Evolutionary conservation across 2,113 vertebrate genomes (phyloP), one percentile per base, ranked within the genome.

Genomic region (Ceyx melanurus): DNA sequence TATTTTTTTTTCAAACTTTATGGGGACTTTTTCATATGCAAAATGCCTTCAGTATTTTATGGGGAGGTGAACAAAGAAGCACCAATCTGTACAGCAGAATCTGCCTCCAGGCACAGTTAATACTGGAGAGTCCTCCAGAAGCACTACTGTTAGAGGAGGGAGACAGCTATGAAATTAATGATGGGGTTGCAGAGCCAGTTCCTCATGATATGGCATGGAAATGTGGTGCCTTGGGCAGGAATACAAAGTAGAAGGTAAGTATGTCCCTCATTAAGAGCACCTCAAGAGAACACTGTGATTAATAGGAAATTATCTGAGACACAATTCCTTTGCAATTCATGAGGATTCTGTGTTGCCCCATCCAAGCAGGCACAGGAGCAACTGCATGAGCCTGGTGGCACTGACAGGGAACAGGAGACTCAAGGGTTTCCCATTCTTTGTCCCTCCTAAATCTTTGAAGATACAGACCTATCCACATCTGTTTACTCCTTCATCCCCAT

Each of bases 201-300:
- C 28, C 28, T 88, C 68, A 13, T 77, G 75, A 77, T 83, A 91
- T 1, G 26, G 75, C 82, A 81, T 74, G 88, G 92, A 94, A 95
- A 94, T 86, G 37, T 56, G 51, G 64, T 93, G 94, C 95, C 93
- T 94, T 80, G 51, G 75, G 95, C 90, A 80, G 51, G 82, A 95
- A 91, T 89, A 88, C 31, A 60, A 92, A 90, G 67, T 64, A 77
- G 60, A 86, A 53, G 42, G 62, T 87, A 92, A 53, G 62, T 71
- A 64, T 60, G 43, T 73, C 85, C 53, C 48, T 92, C 60, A 79
- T 95, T 88, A 91, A 82, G 19, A 43, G 26, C 31, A 80, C 67
- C 81, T 86, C 78, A 46, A 42, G 84, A 93, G 82, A 91, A 76
- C 26, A n/a, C 37, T 60, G 35, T 40, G 78, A 88, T 89, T 77